A percentile compares a stretch with the other conserved stretches of the same genome.
These are phyloP conservation scores for Ammodytes dubius DNA, from an alignment of 2,113 vertebrate species.

Conservation along the genomic window DNA sequence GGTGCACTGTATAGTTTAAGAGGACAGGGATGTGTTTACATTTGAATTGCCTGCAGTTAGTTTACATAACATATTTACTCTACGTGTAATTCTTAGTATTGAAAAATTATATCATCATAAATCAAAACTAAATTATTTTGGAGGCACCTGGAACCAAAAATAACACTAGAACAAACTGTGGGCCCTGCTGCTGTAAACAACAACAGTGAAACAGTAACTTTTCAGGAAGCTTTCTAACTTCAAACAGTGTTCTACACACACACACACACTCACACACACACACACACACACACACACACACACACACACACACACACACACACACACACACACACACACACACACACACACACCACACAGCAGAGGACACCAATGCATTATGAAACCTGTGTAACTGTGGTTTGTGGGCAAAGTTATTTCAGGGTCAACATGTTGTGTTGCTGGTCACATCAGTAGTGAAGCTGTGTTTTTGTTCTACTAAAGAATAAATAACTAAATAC, in stretches of 20 bases:
- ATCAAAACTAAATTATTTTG: no score
- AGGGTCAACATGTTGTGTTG: constrained; percentile 34
- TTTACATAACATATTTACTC: no score
- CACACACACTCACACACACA: constrained; percentile 17
- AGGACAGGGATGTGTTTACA: no score
- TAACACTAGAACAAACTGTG: no score
- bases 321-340: constrained; percentile 19
- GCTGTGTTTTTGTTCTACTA: constrained; percentile 9
- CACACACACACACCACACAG: not conserved
- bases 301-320: constrained; percentile 9
- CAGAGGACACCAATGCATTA: constrained; percentile 56
- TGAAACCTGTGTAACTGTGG: constrained; percentile 49
- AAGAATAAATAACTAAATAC: not conserved
- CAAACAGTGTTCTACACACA: not conserved
- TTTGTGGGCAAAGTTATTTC: constrained; percentile 23
- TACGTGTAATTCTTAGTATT: no score
- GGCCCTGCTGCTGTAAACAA: no score
- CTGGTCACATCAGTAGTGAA: constrained; percentile 29
- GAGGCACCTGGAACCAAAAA: no score
- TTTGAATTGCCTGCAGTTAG: no score
- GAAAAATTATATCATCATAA: no score
- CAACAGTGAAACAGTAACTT: no score
- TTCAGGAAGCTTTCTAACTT: no score
- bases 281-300: not conserved
- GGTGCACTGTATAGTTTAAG: no score